Percentiles rank a stretch among this genome's conserved stretches.
These are phyloP conservation scores for Galendromus occidentalis DNA, from an alignment of 1,140 invertebrate genomes.

Conservation along the genomic window DNA sequence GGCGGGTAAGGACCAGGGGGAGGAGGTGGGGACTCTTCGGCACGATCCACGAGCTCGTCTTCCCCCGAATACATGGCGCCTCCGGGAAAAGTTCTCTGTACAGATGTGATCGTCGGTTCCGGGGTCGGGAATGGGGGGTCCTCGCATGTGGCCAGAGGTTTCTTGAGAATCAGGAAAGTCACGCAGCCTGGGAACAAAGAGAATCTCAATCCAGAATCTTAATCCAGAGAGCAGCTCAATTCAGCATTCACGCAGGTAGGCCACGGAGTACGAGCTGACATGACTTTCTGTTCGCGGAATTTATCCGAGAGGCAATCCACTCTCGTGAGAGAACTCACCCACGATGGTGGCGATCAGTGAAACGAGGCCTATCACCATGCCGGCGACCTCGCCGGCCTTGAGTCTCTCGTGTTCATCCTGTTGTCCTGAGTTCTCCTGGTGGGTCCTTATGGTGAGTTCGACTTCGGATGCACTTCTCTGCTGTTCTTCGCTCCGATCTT, in stretches of 20 bases:
- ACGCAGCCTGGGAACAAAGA: background rate
- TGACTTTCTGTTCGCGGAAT: background rate
- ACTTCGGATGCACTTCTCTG: background rate
- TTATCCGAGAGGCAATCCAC: background rate
- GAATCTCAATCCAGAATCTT: background rate
- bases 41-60: background rate
- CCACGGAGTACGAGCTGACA: background rate
- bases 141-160: background rate
- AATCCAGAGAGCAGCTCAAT: background rate
- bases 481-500: background rate
- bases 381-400: background rate
- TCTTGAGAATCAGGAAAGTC: background rate
- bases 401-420: background rate
- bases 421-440: background rate
- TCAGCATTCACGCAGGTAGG: background rate
- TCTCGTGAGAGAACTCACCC: background rate
- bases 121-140: background rate
- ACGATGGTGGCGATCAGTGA: background rate
- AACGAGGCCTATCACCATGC: background rate
- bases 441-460: background rate
- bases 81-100: background rate
- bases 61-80: constrained; percentile 7
- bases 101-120: background rate
- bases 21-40: background rate
- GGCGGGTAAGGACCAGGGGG: background rate